Base-by-base conservation (phyloP, 2,888 invertebrate species). In the Tenthredo notha region DNA sequence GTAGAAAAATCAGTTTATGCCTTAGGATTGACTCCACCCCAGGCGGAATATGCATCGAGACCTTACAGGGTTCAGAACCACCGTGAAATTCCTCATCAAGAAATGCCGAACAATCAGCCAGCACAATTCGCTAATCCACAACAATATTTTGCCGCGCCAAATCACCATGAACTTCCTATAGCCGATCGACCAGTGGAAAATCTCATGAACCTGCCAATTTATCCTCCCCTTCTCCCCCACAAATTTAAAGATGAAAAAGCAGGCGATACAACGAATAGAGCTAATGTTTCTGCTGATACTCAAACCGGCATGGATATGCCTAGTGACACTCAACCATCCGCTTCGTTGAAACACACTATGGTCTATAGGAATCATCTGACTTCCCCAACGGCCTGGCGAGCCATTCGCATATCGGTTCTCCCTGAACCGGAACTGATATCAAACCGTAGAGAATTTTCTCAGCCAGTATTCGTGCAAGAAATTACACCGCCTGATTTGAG, bases 241-340 rank as follows among this genome's bases (percentile, higher is more conserved):
- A 10, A n/a, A 18, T 87, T 86, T 43, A 87, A 88, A 40, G 87
- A 85, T 54, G 85, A 84, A 77, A 87, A 33, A n/a, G 3, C 29
- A 15, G 12, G 7, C 3, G 33, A 50, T 33, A 9, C n/a, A n/a
- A 29, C 10, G n/a, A 10, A 29, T 18, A 54, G 33, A 7, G 7
- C 29, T 18, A 29, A 77, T 18, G 40, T 54, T 29, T n/a, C 50
- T 50, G 3, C 77, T 6, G 18, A 21, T 33, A 25, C 15, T 84
- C 82, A 85, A 85, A 61, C 90, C 91, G 92, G 89, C 18, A 25
- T 37, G 80, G 61, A 50, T 2, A 47, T 6, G 6, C 21, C 21
- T 15, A 21, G 15, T 12, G 80, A 61, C 40, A 50, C 15, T 18
- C 33, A 80, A 7, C 80, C 61, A 50, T 58, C 80, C 7, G 80